phyloP scores from a whole-genome alignment of 2,888 invertebrate species.

The Eudasyphora cyanicolor region DNA sequence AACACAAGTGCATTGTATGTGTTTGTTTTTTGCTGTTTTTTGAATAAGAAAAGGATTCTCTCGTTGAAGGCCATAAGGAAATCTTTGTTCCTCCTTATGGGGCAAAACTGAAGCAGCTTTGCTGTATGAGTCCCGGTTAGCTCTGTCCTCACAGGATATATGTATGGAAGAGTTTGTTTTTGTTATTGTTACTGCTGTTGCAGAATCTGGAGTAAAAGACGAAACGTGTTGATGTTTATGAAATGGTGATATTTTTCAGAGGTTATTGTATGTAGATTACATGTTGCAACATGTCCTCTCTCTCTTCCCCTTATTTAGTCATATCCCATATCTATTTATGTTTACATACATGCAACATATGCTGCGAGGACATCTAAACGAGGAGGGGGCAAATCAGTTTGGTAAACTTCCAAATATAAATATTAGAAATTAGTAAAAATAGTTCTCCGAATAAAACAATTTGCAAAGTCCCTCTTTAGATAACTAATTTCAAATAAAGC shows the following conservation, averaged over 20 bases:
- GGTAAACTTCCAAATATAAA: no score
- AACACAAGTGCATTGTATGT: not conserved
- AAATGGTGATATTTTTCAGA: constrained; percentile 62
- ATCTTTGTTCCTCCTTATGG: constrained; percentile 3
- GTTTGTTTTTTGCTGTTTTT: not conserved
- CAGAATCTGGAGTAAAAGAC: constrained; percentile 12
- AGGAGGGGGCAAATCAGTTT: not conserved
- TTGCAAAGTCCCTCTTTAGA: no score
- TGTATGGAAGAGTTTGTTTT: not conserved
- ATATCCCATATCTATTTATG: constrained; percentile 10
- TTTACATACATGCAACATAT: constrained; percentile 40
- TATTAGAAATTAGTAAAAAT: no score
- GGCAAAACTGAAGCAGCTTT: not conserved
- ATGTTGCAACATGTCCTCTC: constrained; percentile 28
- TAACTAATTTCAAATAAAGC: no score
- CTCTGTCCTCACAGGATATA: not conserved
- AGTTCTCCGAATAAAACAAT: no score
- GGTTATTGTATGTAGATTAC: constrained; percentile 55
- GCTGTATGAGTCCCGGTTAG: not conserved
- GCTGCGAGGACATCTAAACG: not conserved
- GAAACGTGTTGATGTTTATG: constrained; percentile 62
- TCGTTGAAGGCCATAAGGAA: constrained; percentile 43
- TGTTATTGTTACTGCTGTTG: no score
- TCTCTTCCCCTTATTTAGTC: not conserved
- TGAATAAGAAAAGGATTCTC: constrained; percentile 31